phyloP scores from a whole-genome alignment of 2,888 invertebrate genomes.

The Tiliacea aurago region DNA sequence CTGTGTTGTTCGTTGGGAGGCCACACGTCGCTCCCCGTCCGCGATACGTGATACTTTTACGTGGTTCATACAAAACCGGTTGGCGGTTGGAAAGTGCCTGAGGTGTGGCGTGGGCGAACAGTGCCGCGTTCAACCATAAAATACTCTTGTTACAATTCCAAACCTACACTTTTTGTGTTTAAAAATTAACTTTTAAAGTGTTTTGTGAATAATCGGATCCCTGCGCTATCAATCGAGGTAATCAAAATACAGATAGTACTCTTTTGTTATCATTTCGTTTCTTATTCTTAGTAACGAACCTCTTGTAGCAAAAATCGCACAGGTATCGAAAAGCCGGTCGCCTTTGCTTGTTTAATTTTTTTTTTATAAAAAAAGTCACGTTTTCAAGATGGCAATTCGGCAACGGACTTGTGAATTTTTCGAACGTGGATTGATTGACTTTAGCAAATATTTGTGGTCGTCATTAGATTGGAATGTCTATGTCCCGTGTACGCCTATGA shows the following conservation, averaged over 20 bases:
- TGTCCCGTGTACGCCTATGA: slow-evolving; percentile 28
- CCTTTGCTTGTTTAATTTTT: slow-evolving; percentile 4
- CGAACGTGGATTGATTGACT: slow-evolving; percentile 2
- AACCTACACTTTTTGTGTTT: slow-evolving; percentile 76
- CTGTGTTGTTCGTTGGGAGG: slow-evolving; percentile 71
- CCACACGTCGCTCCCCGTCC: slow-evolving; percentile 68
- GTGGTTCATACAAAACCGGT: slow-evolving; percentile 85
- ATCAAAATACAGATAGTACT: slow-evolving; percentile 67
- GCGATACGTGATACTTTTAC: slow-evolving; percentile 82
- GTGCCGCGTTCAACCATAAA: slow-evolving; percentile 84
- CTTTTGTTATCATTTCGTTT: slow-evolving; percentile 65
- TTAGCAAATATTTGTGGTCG: slow-evolving; percentile 21
- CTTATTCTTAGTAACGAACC: slow-evolving; percentile 57
- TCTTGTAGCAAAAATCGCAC: slow-evolving; percentile 34
- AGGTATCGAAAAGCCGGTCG: slow-evolving; percentile 53
- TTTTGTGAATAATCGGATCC: slow-evolving; percentile 70
- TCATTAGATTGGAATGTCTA: slow-evolving; percentile 59
- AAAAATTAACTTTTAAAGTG: slow-evolving; percentile 71
- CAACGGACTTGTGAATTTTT: background rate
- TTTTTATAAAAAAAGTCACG: background rate
- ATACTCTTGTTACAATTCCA: slow-evolving; percentile 67
- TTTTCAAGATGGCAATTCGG: slow-evolving; percentile 21
- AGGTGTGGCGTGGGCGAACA: slow-evolving; percentile 87
- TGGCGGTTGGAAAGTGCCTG: slow-evolving; percentile 87
- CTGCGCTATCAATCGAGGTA: slow-evolving; percentile 67